These are phyloP conservation scores for Coleophora deauratella DNA, from an alignment of 2,888 invertebrate species.

Conservation along the genomic window DNA sequence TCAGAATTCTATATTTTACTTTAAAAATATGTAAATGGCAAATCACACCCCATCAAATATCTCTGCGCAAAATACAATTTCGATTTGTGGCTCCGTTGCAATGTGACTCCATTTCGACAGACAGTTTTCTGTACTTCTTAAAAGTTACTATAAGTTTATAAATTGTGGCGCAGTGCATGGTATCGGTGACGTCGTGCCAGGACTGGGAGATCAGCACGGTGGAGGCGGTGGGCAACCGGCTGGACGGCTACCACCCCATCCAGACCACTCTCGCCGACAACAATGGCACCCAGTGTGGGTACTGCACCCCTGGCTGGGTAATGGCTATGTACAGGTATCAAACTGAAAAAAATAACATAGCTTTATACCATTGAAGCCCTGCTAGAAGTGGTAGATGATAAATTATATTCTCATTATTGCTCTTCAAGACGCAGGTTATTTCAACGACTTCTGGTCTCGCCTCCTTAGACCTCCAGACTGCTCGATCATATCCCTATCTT, in stretches of 20 bases:
- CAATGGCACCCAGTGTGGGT: constrained; percentile 83
- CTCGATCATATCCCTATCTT: too few species aligned
- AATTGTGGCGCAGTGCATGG: constrained; percentile 45
- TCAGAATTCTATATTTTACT: too few species aligned
- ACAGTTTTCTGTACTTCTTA: too few species aligned
- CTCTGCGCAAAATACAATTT: too few species aligned
- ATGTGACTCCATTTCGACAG: too few species aligned
- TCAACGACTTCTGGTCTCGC: not conserved
- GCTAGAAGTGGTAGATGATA: not conserved
- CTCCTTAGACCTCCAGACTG: not conserved
- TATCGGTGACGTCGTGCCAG: constrained; percentile 55
- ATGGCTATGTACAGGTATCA: constrained; percentile 79
- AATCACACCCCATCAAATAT: not conserved
- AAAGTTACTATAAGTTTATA: too few species aligned
- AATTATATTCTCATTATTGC: not conserved
- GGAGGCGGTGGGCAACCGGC: constrained; percentile 77
- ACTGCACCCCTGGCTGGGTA: constrained; percentile 84
- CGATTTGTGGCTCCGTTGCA: too few species aligned
- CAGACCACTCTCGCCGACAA: constrained; percentile 75
- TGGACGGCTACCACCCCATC: constrained; percentile 77
- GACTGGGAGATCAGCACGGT: constrained; percentile 78
- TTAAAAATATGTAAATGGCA: too few species aligned
- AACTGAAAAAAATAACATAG: not conserved
- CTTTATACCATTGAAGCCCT: not conserved
- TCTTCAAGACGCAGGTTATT: not conserved